phyloP scores from a whole-genome alignment of 2,888 invertebrate species.

The Pogonocherus hispidulus region DNA sequence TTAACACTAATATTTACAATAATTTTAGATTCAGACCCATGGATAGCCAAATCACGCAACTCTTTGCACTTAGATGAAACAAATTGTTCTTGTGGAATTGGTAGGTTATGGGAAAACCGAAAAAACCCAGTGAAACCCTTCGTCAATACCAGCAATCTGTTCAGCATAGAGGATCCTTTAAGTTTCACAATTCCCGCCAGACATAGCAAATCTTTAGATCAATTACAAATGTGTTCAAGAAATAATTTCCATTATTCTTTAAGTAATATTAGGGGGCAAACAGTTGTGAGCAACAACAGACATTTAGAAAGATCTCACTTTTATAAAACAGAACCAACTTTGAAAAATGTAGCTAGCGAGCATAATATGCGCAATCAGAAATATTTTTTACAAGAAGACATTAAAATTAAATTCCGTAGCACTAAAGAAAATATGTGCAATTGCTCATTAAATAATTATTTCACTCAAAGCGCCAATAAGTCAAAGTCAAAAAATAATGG shows the following conservation, averaged over 20 bases:
- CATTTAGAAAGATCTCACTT: slow-evolving; percentile 41
- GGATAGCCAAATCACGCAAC: slow-evolving; percentile 51
- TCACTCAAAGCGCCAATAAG: slow-evolving; percentile 18
- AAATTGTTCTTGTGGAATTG: slow-evolving; percentile 58
- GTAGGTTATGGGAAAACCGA: slow-evolving; percentile 54
- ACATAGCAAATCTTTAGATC: slow-evolving; percentile 88
- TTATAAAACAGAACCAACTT: slow-evolving; percentile 47
- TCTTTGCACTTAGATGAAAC: slow-evolving; percentile 50
- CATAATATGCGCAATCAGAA: slow-evolving; percentile 52
- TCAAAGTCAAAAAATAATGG: slow-evolving; percentile 28
- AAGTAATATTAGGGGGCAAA: slow-evolving; percentile 51
- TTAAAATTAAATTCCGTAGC: slow-evolving; percentile 21
- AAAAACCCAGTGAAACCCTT: slow-evolving; percentile 54
- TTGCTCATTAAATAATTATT: slow-evolving; percentile 41
- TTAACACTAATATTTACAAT: too few relatives aligned
- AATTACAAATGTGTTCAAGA: slow-evolving; percentile 72
- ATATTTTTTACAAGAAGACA: slow-evolving; percentile 45
- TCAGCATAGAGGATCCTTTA: slow-evolving; percentile 47
- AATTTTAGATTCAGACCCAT: slow-evolving; percentile 37
- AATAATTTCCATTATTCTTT: slow-evolving; percentile 58
- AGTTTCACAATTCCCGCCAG: slow-evolving; percentile 64
- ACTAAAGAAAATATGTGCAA: slow-evolving; percentile 43
- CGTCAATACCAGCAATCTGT: slow-evolving; percentile 45
- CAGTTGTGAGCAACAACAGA: slow-evolving; percentile 32
- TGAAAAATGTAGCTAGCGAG: slow-evolving; percentile 58